Evolutionary conservation across 2,797 vertebrate genomes (phyloP).

Genomic region (Erethizon dorsatum): DNA sequence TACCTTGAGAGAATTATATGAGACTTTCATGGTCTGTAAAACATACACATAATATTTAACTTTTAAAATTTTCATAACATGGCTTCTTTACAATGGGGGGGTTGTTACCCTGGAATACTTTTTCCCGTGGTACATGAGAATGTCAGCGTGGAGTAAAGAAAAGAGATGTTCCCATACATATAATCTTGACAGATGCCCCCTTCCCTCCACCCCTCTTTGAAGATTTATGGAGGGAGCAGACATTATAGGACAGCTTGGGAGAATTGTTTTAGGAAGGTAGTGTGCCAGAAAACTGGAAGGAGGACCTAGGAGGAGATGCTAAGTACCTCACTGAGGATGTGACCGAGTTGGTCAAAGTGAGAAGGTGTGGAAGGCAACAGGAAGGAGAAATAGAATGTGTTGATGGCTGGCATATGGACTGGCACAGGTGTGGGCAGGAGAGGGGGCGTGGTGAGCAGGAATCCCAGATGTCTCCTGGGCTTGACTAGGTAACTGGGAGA

Average conservation of each 20-base stretch:
- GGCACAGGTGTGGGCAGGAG: not conserved
- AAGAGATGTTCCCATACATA: not conserved
- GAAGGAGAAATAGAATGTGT: not conserved
- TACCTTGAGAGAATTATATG: not conserved
- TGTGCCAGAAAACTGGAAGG: not conserved
- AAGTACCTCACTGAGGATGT: not conserved
- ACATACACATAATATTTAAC: constrained; percentile 2
- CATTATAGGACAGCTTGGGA: not conserved
- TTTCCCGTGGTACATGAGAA: constrained; percentile 25
- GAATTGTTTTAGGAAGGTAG: constrained; percentile 12
- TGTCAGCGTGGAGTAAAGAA: not conserved
- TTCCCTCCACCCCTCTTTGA: not conserved
- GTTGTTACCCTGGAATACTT: not conserved
- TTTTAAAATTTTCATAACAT: constrained; percentile 11
- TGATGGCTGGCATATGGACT: not conserved
- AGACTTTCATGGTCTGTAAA: not conserved
- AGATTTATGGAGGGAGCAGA: not conserved
- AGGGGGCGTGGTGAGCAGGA: not conserved
- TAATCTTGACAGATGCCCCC: not conserved
- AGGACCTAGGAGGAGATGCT: not conserved
- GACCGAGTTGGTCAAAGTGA: not conserved
- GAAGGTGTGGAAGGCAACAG: not conserved
- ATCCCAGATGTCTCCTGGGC: not conserved
- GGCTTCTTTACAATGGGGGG: not conserved
- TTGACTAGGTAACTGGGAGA: not conserved